Conservation (phyloP, 2,797 vertebrate species). For the Brachyrhaphis roseni region DNA sequence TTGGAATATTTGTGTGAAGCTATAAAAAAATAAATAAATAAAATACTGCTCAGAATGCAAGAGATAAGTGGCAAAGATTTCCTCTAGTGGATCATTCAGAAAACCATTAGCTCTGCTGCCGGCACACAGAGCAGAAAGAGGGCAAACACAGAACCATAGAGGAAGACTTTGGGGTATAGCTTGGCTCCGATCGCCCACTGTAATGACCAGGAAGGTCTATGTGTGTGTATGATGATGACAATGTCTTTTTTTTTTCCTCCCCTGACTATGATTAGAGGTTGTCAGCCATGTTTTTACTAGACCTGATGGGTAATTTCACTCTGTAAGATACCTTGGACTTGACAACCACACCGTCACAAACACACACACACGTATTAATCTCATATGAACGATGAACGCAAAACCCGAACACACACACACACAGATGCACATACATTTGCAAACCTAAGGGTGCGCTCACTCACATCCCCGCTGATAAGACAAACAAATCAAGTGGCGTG, state of each 20-base stretch:
- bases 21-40: constrained; percentile 1
- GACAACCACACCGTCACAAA: constrained; percentile 64
- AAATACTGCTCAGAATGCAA: not conserved
- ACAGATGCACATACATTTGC: constrained; percentile 9
- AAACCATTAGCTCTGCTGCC: constrained; percentile 7
- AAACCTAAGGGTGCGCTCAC: constrained; percentile 21
- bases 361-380: constrained; percentile 22
- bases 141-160: not conserved
- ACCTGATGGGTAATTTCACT: constrained; percentile 81
- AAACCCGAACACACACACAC: constrained; percentile 27
- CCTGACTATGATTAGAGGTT: constrained; percentile 78
- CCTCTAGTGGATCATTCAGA: constrained; percentile 15
- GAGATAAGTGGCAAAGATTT: constrained; percentile 10
- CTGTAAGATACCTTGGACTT: constrained; percentile 75
- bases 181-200: constrained; percentile 11
- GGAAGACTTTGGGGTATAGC: not conserved
- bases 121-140: not conserved
- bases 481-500: constrained; percentile 73
- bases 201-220: constrained; percentile 8
- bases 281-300: constrained; percentile 80
- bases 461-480: constrained; percentile 38
- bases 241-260: constrained; percentile 61
- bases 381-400: constrained; percentile 10
- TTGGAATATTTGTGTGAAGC: not conserved
- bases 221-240: constrained; percentile 25